Evolutionary conservation across 2,113 vertebrate species (phyloP).

Genomic region (Gavia stellata): DNA sequence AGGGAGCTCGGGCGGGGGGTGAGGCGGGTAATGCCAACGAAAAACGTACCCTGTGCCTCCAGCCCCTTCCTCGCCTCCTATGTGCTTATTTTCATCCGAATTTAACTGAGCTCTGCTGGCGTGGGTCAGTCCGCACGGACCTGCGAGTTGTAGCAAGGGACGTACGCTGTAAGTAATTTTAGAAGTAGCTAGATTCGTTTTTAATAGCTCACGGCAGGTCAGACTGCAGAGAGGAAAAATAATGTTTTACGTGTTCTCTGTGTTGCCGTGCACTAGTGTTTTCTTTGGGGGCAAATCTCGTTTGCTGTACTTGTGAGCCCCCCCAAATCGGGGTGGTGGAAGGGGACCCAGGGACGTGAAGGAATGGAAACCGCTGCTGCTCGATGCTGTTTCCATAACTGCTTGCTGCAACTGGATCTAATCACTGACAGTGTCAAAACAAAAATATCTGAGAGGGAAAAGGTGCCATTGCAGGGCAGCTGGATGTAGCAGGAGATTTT

Average conservation of each 20-base stretch:
- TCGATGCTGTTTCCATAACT: rapidly evolving
- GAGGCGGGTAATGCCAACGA: background rate
- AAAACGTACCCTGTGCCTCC: background rate
- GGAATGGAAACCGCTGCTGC: background rate
- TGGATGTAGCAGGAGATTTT: background rate
- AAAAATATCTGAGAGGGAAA: background rate
- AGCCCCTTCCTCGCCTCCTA: background rate
- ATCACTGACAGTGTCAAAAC: background rate
- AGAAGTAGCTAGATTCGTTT: background rate
- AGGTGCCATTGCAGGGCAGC: background rate
- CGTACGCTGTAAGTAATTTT: background rate
- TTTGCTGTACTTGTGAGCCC: background rate
- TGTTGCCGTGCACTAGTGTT: background rate
- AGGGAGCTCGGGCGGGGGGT: background rate
- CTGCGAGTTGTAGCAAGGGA: background rate
- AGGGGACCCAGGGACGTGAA: background rate
- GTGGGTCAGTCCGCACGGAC: background rate
- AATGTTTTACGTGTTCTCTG: background rate
- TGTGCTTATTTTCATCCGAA: rapidly evolving
- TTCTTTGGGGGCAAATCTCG: background rate
- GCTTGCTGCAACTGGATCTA: background rate
- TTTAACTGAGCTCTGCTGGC: background rate
- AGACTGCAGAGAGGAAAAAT: background rate
- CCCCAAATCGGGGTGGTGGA: background rate
- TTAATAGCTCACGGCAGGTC: background rate